Conservation (phyloP, 2,113 vertebrate species). For the Scortum barcoo region DNA sequence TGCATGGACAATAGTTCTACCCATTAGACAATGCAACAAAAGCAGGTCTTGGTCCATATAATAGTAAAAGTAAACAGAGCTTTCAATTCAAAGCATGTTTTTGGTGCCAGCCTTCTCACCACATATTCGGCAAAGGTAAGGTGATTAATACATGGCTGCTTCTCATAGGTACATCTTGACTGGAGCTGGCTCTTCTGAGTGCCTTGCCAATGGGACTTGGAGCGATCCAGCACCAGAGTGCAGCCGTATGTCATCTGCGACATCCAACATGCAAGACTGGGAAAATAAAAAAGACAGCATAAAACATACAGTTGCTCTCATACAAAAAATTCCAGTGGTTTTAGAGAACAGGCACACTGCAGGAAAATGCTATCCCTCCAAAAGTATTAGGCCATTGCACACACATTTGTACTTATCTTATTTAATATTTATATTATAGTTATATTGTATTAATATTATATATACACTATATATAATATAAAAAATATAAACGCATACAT, state of each 20-base stretch:
- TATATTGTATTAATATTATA: too few relatives aligned
- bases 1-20: background rate
- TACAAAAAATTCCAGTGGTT: background rate
- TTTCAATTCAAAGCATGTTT: background rate
- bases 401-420: background rate
- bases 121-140: background rate
- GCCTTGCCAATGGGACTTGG: conserved; percentile 88
- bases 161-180: conserved; percentile 85
- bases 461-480: background rate
- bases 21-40: too few relatives aligned
- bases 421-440: too few relatives aligned
- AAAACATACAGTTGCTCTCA: background rate
- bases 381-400: background rate
- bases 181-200: conserved; percentile 82
- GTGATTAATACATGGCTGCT: conserved; percentile 12
- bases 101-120: background rate
- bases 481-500: background rate
- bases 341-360: background rate
- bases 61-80: background rate
- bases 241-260: conserved; percentile 80
- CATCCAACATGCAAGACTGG: background rate
- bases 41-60: too few relatives aligned
- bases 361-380: background rate
- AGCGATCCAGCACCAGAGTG: conserved; percentile 84
- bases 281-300: background rate